A percentile compares a stretch with the other conserved stretches of the same genome.
Conservation (phyloP, 2,113 vertebrate genomes). For the Hyaena hyaena region DNA sequence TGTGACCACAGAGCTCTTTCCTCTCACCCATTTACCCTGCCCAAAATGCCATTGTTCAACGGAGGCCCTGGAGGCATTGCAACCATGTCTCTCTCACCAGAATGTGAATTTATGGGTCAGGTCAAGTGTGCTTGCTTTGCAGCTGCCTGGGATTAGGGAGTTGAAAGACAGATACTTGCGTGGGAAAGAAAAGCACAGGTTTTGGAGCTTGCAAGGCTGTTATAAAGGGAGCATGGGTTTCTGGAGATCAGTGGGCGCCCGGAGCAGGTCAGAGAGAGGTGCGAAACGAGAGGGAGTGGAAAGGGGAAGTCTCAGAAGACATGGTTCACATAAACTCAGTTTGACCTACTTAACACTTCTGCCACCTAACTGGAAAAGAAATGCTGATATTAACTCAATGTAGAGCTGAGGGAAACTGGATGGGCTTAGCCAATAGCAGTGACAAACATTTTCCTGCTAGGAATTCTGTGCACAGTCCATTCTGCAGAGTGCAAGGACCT, state of each 20-base stretch:
- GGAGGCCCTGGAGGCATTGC: accelerated
- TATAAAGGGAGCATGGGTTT: neutral
- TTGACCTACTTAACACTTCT: slow-evolving; percentile 54
- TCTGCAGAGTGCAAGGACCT: neutral
- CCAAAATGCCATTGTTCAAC: neutral
- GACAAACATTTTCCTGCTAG: neutral
- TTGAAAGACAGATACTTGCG: neutral
- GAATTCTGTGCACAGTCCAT: neutral
- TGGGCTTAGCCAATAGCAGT: neutral
- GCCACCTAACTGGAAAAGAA: neutral
- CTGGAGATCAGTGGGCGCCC: neutral
- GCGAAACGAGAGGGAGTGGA: slow-evolving; percentile 7
- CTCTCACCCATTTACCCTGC: neutral
- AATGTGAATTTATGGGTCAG: neutral
- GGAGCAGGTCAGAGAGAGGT: neutral
- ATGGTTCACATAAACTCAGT: neutral
- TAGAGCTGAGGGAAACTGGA: neutral
- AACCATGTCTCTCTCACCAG: neutral
- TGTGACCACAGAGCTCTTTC: neutral
- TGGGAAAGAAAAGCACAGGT: neutral
- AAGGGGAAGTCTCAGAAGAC: slow-evolving; percentile 55
- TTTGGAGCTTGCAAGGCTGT: neutral
- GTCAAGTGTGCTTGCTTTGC: neutral
- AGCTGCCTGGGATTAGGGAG: neutral
- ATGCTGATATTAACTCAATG: neutral